These are phyloP conservation scores for Ennomos erosarius DNA, from an alignment of 2,888 invertebrate genomes.

Conservation along the genomic window DNA sequence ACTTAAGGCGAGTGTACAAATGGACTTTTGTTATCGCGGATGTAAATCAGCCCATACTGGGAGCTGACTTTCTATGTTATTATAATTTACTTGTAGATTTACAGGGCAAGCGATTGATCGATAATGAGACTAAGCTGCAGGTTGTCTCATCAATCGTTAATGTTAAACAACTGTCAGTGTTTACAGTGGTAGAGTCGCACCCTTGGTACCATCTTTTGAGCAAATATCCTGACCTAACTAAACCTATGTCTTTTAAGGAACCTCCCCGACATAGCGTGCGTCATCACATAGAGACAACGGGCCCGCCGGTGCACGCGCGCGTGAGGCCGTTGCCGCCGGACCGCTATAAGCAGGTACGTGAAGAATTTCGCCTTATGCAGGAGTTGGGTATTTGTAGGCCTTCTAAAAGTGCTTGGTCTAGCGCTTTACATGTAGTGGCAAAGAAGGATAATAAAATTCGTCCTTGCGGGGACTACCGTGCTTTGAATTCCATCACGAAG, in stretches of 20 bases:
- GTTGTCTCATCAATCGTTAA: slow-evolving; percentile 21
- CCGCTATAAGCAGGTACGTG: slow-evolving; percentile 47
- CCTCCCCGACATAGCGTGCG: slow-evolving; percentile 29
- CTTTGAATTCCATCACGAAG: slow-evolving; percentile 2
- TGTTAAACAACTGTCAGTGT: slow-evolving; percentile 1
- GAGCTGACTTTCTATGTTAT: slow-evolving; percentile 43
- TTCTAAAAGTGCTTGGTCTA: slow-evolving; percentile 61
- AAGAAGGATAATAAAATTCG: slow-evolving; percentile 40
- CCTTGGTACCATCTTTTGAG: slow-evolving; percentile 26
- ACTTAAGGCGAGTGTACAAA: slow-evolving; percentile 34
- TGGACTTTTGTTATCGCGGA: slow-evolving; percentile 42
- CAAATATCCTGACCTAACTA: slow-evolving; percentile 37
- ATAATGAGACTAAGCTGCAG: slow-evolving; percentile 32
- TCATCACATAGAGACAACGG: slow-evolving; percentile 54
- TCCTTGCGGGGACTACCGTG: slow-evolving; percentile 13
- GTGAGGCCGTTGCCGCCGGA: slow-evolving; percentile 54
- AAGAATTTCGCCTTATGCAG: slow-evolving; percentile 52
- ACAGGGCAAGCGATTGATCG: slow-evolving; percentile 27
- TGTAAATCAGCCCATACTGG: slow-evolving; percentile 41
- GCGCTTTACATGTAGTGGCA: slow-evolving; percentile 41
- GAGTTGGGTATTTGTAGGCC: slow-evolving; percentile 57
- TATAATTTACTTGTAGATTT: slow-evolving; percentile 41
- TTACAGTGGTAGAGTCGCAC: slow-evolving; percentile 14
- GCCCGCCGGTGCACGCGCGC: slow-evolving; percentile 51
- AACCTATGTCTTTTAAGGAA: slow-evolving; percentile 35